Evolutionary conservation across 2,888 invertebrate genomes (phyloP).

Genomic region (Heteropelma amictum): DNA sequence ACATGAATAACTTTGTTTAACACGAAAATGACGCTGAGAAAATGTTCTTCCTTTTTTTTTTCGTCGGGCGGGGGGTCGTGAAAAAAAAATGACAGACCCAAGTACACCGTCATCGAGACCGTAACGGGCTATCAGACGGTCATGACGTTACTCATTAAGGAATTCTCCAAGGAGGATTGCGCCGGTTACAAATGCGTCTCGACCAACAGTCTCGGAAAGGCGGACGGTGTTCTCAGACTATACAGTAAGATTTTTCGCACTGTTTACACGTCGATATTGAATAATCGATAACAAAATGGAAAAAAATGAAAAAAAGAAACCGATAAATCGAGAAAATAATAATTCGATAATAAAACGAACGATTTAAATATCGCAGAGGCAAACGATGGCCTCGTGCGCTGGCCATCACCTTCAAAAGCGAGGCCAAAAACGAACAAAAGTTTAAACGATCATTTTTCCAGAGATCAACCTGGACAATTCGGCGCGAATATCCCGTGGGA

Average conservation of each 20-base stretch:
- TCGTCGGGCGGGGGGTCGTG: background rate
- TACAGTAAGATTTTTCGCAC: constrained; percentile 80
- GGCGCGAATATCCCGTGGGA: constrained; percentile 78
- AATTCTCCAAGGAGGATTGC: constrained; percentile 82
- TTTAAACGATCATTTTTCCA: constrained; percentile 63
- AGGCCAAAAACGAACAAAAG: constrained; percentile 9
- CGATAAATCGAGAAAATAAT: no score
- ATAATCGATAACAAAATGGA: background rate
- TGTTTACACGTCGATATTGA: background rate
- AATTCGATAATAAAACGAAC: no score
- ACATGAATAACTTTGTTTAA: no score
- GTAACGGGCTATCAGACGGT: constrained; percentile 86
- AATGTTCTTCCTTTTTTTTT: no score
- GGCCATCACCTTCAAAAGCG: background rate
- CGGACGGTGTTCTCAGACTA: constrained; percentile 86
- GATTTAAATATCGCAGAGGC: no score
- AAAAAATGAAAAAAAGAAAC: background rate
- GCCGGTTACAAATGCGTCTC: constrained; percentile 90
- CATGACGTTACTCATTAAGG: constrained; percentile 85
- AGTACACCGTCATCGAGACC: constrained; percentile 86
- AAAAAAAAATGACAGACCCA: constrained; percentile 81
- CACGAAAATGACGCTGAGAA: no score
- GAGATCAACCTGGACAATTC: constrained; percentile 81
- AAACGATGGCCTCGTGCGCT: no score
- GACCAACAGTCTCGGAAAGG: constrained; percentile 88